These are phyloP conservation scores for Eulemur rubriventer DNA, from an alignment of 2,797 vertebrate species.

Conservation along the genomic window DNA sequence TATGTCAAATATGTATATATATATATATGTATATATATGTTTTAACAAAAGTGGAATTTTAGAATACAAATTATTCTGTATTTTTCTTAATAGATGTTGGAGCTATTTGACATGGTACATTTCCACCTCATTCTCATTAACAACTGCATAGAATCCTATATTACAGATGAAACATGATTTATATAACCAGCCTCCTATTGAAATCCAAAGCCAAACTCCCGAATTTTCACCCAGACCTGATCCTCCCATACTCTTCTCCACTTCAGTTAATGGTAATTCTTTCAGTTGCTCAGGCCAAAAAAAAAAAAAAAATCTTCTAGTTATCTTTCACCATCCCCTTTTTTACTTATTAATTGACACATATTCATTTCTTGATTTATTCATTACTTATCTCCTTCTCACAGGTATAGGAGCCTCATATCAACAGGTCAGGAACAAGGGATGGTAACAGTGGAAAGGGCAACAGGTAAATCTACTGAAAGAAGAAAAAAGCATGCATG, in stretches of 20 bases:
- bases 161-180: not conserved
- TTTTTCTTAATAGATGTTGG: not conserved
- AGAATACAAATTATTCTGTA: not conserved
- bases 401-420: not conserved
- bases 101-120: not conserved
- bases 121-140: not conserved
- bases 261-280: not conserved
- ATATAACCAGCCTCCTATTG: not conserved
- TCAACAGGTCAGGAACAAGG: not conserved
- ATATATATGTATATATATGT: not conserved
- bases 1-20: not conserved
- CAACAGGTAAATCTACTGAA: not conserved
- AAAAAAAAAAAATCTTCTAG: not conserved
- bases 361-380: not conserved
- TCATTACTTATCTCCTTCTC: not conserved
- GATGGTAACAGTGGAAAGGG: not conserved
- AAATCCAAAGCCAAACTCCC: not conserved
- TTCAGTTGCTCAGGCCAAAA: not conserved
- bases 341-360: not conserved
- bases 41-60: slow-evolving; percentile 17
- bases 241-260: not conserved
- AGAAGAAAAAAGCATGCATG: not conserved
- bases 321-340: not conserved
- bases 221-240: not conserved
- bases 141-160: not conserved